Conservation (phyloP, 2,888 invertebrate genomes). For the Eueremaeus valkanovi region DNA sequence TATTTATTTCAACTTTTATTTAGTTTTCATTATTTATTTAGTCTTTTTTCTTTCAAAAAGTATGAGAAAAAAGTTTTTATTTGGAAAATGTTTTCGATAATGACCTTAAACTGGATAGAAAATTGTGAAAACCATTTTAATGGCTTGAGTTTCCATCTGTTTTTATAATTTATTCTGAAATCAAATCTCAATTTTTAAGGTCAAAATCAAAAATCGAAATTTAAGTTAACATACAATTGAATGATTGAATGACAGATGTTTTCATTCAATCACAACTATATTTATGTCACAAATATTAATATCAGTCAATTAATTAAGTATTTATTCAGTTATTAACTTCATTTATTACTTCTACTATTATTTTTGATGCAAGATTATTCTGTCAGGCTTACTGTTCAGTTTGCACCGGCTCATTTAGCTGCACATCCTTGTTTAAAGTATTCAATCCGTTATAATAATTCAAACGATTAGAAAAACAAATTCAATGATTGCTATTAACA, state of each 20-base stretch:
- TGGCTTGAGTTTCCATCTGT: neutral
- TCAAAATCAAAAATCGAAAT: constrained; percentile 1
- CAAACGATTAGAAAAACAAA: too few relatives aligned
- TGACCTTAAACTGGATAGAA: constrained; percentile 4
- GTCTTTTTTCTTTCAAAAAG: neutral
- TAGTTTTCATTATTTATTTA: neutral
- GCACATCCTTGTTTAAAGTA: too few relatives aligned
- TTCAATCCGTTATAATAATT: too few relatives aligned
- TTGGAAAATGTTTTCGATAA: neutral
- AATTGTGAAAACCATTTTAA: neutral
- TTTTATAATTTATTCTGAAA: neutral
- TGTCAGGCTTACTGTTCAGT: too few relatives aligned
- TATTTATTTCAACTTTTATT: constrained; percentile 4
- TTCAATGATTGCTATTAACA: too few relatives aligned
- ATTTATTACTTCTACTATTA: too few relatives aligned
- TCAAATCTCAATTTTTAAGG: constrained; percentile 12
- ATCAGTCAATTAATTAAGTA: too few relatives aligned
- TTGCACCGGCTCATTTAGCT: too few relatives aligned
- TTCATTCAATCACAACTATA: neutral
- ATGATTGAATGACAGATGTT: constrained; percentile 19
- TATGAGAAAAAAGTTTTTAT: neutral
- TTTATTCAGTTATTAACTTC: too few relatives aligned
- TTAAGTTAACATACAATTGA: neutral
- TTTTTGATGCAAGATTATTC: too few relatives aligned
- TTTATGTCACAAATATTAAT: neutral